These are phyloP conservation scores for Xanthorhoe designata DNA, from an alignment of 2,888 invertebrate species.

Conservation along the genomic window DNA sequence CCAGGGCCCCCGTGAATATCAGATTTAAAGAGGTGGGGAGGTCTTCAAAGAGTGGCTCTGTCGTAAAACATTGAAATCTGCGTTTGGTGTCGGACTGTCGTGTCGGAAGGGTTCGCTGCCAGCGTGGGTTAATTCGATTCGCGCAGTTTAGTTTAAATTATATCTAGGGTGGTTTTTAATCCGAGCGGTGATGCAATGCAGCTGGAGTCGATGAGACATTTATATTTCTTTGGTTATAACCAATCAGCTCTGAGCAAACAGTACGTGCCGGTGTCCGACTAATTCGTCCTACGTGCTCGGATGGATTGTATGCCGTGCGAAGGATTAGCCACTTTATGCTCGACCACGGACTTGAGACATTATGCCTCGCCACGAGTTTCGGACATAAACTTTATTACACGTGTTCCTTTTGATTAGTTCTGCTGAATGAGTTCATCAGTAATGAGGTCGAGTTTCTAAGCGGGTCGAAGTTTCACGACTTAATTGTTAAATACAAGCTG, in stretches of 20 bases:
- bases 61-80: conserved; percentile 75
- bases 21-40: conserved; percentile 50
- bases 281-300: conserved; percentile 57
- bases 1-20: conserved; percentile 48
- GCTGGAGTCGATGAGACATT: conserved; percentile 41
- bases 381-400: conserved; percentile 28
- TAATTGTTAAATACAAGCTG: background rate
- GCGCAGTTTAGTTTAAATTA: conserved; percentile 83
- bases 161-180: conserved; percentile 69
- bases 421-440: conserved; percentile 22
- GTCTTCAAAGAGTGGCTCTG: conserved; percentile 58
- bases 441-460: conserved; percentile 15
- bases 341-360: conserved; percentile 55
- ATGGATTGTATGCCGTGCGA: conserved; percentile 46
- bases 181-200: conserved; percentile 43
- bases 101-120: conserved; percentile 47
- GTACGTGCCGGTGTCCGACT: conserved; percentile 54
- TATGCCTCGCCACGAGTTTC: conserved; percentile 58
- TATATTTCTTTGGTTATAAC: conserved; percentile 6
- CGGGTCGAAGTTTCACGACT: conserved; percentile 12
- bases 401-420: conserved; percentile 26
- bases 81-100: conserved; percentile 51
- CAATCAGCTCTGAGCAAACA: conserved; percentile 50
- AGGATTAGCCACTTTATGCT: conserved; percentile 64
- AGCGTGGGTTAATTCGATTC: conserved; percentile 72